phyloP scores from a whole-genome alignment of 2,888 invertebrate genomes.

The Aspidapion aeneum region DNA sequence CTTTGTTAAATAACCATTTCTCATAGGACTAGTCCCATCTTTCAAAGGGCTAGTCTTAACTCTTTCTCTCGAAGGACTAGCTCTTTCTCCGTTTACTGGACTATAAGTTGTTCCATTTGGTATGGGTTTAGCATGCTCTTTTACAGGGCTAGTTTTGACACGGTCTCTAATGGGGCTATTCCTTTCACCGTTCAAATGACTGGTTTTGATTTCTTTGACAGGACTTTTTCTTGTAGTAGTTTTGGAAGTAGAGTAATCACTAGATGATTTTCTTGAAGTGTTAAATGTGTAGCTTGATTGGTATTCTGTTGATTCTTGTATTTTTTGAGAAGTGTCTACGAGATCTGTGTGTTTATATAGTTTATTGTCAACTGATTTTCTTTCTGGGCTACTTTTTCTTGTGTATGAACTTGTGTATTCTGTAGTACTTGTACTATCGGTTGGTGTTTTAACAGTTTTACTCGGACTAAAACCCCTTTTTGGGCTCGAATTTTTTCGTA shows the following conservation, averaged over 20 bases:
- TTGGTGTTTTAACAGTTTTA: slow-evolving; percentile 31
- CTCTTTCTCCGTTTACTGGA: no score
- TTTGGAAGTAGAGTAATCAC: slow-evolving; percentile 25
- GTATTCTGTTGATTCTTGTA: slow-evolving; percentile 26
- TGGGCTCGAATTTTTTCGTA: background rate
- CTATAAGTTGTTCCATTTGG: no score
- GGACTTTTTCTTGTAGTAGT: slow-evolving; percentile 18
- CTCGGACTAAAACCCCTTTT: slow-evolving; percentile 32
- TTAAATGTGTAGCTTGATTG: slow-evolving; percentile 31
- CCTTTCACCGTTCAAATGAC: no score
- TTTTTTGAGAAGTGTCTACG: slow-evolving; percentile 7
- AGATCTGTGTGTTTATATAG: slow-evolving; percentile 26
- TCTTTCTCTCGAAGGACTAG: background rate
- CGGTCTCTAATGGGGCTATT: background rate
- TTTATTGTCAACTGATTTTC: slow-evolving; percentile 27
- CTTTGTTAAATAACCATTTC: slow-evolving; percentile 5
- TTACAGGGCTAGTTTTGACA: background rate
- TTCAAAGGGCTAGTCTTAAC: background rate
- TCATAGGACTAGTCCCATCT: slow-evolving; percentile 6
- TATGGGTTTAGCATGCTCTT: slow-evolving; percentile 6
- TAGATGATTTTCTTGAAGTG: slow-evolving; percentile 31
- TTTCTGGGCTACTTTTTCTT: slow-evolving; percentile 28
- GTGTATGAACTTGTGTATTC: slow-evolving; percentile 23
- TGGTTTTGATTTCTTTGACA: slow-evolving; percentile 15
- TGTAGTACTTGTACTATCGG: slow-evolving; percentile 9